Evolutionary conservation across 2,888 invertebrate genomes (phyloP), one percentile per base, ranked within the genome.

Genomic region (Aelia acuminata): DNA sequence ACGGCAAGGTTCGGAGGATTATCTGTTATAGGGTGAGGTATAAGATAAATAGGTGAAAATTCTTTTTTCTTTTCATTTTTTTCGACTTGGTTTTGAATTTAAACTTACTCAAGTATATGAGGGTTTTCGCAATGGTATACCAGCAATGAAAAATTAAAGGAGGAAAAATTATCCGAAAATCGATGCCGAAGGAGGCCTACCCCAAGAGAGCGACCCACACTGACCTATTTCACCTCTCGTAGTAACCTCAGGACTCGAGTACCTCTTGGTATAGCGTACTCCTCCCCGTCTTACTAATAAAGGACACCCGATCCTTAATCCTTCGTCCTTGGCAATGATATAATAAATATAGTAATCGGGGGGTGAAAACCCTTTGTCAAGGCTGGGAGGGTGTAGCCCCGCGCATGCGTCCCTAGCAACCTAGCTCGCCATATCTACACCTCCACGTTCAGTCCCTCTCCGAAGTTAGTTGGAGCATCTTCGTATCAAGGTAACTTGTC

Each of bases 321-420:
- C 80, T 47, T 80, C 22, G 80, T 22, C 80, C 80, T 80, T 80
- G 80, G 80, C 80, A 80, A 80, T 80, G 80, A 47, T 70, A 70
- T 35, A 70, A 70, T 70, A 70, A 70, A 35, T 70, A 70, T 70
- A 35, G 31, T 70, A 35, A 80, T 70, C 63, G 31, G 35, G 22
- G 63, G 63, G 63, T 70, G 63, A 70, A 35, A 35, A 70, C 43
- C 80, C 80, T 13, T n/a, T 4, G 43, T n/a, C 43, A 47, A 80
- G 80, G 39, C 4, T 22, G 43, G 10, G 43, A 43, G 80, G 80
- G 80, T 80, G 80, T n/a, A 80, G 80, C 80, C n/a, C 43, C n/a
- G 80, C 43, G 80, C 80, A 43, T 39, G 80, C 80, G 80, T 43
- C 11, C n/a, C 43, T 43, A 43, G 20, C 80, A 22, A 43, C 43